Evolutionary conservation across 2,113 vertebrate genomes (phyloP).

Genomic region (Rhadina sibilatrix): DNA sequence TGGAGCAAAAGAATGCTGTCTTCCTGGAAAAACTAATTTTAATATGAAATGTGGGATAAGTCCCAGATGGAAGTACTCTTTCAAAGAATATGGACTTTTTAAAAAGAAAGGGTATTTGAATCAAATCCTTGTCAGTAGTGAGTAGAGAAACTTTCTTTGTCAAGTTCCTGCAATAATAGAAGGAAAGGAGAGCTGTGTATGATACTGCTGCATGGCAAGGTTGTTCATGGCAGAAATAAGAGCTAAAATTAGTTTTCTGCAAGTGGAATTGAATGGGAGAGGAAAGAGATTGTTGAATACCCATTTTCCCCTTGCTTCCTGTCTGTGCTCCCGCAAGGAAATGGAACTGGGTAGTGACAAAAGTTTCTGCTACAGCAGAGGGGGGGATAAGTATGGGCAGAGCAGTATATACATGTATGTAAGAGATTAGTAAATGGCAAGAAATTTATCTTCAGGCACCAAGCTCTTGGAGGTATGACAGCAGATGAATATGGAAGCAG

Average conservation of each 20-base stretch:
- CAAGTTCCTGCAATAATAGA: not conserved
- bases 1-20: not conserved
- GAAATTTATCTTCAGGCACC: not conserved
- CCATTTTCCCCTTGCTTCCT: not conserved
- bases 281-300: not conserved
- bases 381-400: not conserved
- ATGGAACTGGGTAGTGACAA: not conserved
- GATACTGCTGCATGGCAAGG: not conserved
- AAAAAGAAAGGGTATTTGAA: not conserved
- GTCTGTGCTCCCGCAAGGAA: not conserved
- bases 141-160: not conserved
- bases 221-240: not conserved
- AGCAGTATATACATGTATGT: not conserved
- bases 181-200: not conserved
- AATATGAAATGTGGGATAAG: not conserved
- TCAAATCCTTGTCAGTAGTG: not conserved
- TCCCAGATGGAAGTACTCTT: not conserved
- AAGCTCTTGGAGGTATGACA: not conserved
- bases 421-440: not conserved
- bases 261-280: not conserved
- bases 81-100: not conserved
- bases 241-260: not conserved
- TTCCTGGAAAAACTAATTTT: not conserved
- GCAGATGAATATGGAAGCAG: not conserved
- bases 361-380: not conserved